phyloP scores from a whole-genome alignment of 2,113 vertebrate genomes.

The Elgaria multicarinata region DNA sequence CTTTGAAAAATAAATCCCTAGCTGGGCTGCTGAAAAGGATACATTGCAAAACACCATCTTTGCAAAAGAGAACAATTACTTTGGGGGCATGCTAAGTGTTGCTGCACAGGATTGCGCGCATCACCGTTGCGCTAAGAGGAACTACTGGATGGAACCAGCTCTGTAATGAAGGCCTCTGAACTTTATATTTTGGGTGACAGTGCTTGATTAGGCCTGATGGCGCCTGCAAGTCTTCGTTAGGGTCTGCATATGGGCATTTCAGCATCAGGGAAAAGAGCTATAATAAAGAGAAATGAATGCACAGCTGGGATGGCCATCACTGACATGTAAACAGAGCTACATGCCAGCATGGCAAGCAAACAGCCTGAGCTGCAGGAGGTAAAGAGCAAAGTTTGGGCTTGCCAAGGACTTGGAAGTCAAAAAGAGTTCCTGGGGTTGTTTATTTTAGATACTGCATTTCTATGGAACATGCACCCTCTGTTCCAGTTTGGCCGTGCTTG shows the following conservation, averaged over 20 bases:
- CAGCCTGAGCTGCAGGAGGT: background rate
- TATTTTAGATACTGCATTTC: background rate
- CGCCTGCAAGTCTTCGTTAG: background rate
- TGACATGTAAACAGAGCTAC: background rate
- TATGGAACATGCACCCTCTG: background rate
- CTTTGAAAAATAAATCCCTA: background rate
- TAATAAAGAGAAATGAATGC: background rate
- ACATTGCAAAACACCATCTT: background rate
- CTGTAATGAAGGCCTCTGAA: background rate
- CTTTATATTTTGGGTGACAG: constrained; percentile 1
- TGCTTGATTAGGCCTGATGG: background rate
- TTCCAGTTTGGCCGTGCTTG: background rate
- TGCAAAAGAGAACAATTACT: background rate
- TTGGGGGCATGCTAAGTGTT: background rate
- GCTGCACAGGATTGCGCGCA: background rate
- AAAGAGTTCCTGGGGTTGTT: background rate
- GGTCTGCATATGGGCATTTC: background rate
- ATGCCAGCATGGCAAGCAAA: background rate
- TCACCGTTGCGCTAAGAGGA: background rate
- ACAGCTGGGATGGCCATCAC: constrained; percentile 34
- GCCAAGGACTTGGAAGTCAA: constrained; percentile 7
- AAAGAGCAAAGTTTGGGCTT: background rate
- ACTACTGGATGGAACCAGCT: background rate
- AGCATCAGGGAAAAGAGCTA: background rate
- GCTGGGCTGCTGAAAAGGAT: background rate